These are phyloP conservation scores for Drosophila tropicalis DNA, from an alignment of 1,140 invertebrate species.

Conservation along the genomic window DNA sequence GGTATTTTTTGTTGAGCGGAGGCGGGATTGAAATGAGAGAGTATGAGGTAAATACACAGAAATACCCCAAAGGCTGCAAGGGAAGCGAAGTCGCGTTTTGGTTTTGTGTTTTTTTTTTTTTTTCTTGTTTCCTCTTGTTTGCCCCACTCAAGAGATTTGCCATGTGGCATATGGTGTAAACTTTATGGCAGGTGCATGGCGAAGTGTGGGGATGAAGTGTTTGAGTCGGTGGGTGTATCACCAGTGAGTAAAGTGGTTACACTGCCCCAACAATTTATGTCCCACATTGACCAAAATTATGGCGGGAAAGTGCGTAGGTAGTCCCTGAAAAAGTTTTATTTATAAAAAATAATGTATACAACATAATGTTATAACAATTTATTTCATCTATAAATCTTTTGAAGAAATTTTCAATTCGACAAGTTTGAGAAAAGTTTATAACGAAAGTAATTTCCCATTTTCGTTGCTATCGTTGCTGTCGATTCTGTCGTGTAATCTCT, in stretches of 20 bases:
- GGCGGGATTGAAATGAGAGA: background rate
- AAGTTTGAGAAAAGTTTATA: background rate
- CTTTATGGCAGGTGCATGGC: constrained; percentile 57
- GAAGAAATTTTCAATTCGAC: background rate
- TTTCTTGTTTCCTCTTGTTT: constrained; percentile 45
- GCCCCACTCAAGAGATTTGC: constrained; percentile 60
- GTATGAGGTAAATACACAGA: constrained; percentile 14
- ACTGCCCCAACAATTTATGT: constrained; percentile 4
- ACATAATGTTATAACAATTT: background rate
- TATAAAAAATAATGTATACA: background rate
- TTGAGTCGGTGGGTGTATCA: constrained; percentile 12
- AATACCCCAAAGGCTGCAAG: constrained; percentile 50
- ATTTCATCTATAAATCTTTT: background rate
- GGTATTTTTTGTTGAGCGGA: constrained; percentile 8
- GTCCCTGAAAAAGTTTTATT: background rate
- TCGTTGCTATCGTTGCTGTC: too few relatives aligned
- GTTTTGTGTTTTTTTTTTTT: constrained; percentile 31
- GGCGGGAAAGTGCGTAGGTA: background rate
- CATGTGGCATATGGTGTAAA: constrained; percentile 63
- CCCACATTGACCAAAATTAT: constrained; percentile 1
- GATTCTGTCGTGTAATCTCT: too few relatives aligned
- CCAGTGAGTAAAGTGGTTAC: background rate
- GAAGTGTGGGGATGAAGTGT: constrained; percentile 9
- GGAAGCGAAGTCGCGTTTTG: constrained; percentile 28
- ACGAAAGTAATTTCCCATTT: too few relatives aligned